phyloP scores from a whole-genome alignment of 2,888 invertebrate species.

The Archaeoteleia sp. region DNA sequence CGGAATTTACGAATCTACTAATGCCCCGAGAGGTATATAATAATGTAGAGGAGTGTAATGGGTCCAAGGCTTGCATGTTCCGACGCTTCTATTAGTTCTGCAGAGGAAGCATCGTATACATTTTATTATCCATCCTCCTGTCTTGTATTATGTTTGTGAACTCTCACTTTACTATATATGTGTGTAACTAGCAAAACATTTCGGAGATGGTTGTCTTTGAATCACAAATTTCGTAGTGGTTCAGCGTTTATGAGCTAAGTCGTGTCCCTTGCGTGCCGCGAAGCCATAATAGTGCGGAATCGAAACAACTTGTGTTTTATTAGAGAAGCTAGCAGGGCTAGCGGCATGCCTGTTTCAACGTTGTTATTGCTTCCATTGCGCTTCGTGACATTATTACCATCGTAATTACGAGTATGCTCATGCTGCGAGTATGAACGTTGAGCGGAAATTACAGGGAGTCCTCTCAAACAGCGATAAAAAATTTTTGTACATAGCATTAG shows the following conservation, averaged over 20 bases:
- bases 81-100: too few species aligned
- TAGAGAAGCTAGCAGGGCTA: slow-evolving; percentile 33
- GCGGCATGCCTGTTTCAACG: slow-evolving; percentile 21
- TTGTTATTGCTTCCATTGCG: slow-evolving; percentile 52
- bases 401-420: slow-evolving; percentile 59
- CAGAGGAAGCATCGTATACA: too few species aligned
- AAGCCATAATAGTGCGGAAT: slow-evolving; percentile 63
- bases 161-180: neutral
- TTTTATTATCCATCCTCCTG: too few species aligned
- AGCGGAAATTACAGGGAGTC: slow-evolving; percentile 2
- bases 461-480: slow-evolving; percentile 6
- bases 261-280: slow-evolving; percentile 64
- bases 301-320: slow-evolving; percentile 66
- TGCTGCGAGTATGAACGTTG: neutral
- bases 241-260: slow-evolving; percentile 61
- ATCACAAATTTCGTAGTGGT: slow-evolving; percentile 18
- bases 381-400: slow-evolving; percentile 69
- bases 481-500: slow-evolving; percentile 3
- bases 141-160: slow-evolving; percentile 1
- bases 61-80: too few species aligned
- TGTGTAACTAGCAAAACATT: neutral
- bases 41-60: too few species aligned
- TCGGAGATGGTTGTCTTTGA: slow-evolving; percentile 9
- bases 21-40: too few species aligned
- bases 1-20: too few species aligned